A percentile compares a stretch with the other conserved stretches of the same genome.
Conservation (phyloP, 2,797 vertebrate species). For the Stomatorhinus walkeri region DNA sequence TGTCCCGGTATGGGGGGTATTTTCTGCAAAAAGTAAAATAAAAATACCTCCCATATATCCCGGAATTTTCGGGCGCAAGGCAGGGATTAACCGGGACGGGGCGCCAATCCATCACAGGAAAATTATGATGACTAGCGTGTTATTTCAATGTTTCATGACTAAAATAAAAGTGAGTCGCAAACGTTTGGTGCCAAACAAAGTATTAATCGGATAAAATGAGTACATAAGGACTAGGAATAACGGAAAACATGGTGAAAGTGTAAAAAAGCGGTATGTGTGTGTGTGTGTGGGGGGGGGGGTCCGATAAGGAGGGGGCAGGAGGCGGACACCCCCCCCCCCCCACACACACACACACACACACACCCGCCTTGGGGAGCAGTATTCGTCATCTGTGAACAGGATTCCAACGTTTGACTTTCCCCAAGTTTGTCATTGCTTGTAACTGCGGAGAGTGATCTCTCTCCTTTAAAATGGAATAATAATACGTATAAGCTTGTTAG, state of each 20-base stretch:
- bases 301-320: neutral
- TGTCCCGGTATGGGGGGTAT: neutral
- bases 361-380: slow-evolving; percentile 20
- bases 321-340: neutral
- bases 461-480: slow-evolving; percentile 23
- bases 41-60: neutral
- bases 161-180: neutral
- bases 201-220: neutral
- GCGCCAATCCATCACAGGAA: neutral
- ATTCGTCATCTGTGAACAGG: slow-evolving; percentile 51
- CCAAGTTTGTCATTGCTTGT: slow-evolving; percentile 41
- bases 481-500: neutral
- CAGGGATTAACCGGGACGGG: neutral
- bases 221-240: neutral
- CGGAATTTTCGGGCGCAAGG: neutral
- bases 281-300: neutral
- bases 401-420: slow-evolving; percentile 50
- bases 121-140: too few relatives aligned
- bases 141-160: neutral
- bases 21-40: too few relatives aligned
- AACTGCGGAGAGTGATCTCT: slow-evolving; percentile 27
- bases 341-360: neutral
- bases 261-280: neutral
- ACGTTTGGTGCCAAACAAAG: neutral
- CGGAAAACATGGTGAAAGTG: neutral